phyloP scores from a whole-genome alignment of 92 coral and sea anemone genomes.

The Zoanthus solanderi region DNA sequence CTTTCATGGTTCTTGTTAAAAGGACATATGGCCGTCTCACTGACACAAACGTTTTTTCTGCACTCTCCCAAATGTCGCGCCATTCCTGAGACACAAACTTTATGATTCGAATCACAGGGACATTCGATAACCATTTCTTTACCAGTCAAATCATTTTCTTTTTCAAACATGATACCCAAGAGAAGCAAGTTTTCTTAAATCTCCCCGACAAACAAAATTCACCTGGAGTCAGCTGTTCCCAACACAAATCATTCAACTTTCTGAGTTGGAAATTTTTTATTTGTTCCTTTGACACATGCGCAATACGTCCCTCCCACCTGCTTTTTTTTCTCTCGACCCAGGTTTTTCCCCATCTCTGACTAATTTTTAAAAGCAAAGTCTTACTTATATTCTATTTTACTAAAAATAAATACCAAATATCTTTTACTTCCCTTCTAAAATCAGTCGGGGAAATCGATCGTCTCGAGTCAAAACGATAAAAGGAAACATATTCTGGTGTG shows the following conservation, averaged over 20 bases:
- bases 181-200: constrained; percentile 73
- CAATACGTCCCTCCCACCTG: constrained; percentile 81
- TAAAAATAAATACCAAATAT: constrained; percentile 29
- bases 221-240: constrained; percentile 93
- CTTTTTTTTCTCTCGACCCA: constrained; percentile 63
- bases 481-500: background rate
- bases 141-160: constrained; percentile 80
- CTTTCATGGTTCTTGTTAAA: constrained; percentile 82
- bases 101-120: constrained; percentile 85
- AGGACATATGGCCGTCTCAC: constrained; percentile 89
- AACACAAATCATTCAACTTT: constrained; percentile 87
- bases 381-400: constrained; percentile 6
- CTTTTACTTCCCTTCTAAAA: constrained; percentile 29
- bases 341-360: constrained; percentile 54
- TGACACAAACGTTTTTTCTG: constrained; percentile 73
- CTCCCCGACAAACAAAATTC: constrained; percentile 81
- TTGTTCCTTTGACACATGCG: constrained; percentile 89
- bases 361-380: background rate
- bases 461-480: background rate
- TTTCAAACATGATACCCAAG: constrained; percentile 81
- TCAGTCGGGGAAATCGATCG: constrained; percentile 20
- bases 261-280: constrained; percentile 90
- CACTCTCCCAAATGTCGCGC: constrained; percentile 87
- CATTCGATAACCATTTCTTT: constrained; percentile 76
- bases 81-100: constrained; percentile 74